Percentiles rank a stretch among this genome's conserved stretches.
phyloP scores from a whole-genome alignment of 1,140 invertebrate species.

The Euura saliciscinereae region DNA sequence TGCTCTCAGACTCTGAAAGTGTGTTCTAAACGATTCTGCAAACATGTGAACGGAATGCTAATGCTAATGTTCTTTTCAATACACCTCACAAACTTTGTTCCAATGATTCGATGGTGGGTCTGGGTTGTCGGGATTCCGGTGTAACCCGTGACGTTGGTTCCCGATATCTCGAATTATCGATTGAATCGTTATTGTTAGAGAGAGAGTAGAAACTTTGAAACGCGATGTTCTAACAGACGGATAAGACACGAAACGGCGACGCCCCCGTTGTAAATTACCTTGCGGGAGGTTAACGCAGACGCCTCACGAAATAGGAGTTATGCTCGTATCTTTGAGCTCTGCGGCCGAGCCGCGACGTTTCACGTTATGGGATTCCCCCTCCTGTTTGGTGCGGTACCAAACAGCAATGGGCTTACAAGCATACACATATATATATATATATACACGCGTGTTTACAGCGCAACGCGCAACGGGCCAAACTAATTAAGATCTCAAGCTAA shows the following conservation, averaged over 20 bases:
- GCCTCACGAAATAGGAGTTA: not conserved
- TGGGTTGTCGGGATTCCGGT: no score
- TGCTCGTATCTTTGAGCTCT: not conserved
- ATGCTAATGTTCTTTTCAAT: no score
- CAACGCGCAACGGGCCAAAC: not conserved
- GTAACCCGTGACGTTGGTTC: no score
- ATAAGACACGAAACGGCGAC: not conserved
- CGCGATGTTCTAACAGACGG: not conserved
- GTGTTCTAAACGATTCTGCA: slow-evolving; percentile 5
- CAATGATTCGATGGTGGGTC: no score
- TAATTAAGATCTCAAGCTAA: slow-evolving; percentile 5
- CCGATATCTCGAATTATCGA: no score
- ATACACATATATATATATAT: not conserved
- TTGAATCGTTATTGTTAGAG: no score
- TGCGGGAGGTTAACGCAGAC: not conserved
- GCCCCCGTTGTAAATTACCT: slow-evolving; percentile 5
- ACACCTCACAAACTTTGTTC: no score
- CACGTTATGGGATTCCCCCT: no score
- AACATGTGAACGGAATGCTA: not conserved
- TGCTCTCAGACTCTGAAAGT: no score
- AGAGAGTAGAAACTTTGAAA: no score
- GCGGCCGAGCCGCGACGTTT: not conserved
- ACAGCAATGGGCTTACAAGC: not conserved
- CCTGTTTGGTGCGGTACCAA: no score
- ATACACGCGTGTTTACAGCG: not conserved